A percentile compares a stretch with the other conserved stretches of the same genome.
Evolutionary conservation across 2,888 invertebrate genomes (phyloP).

Genomic region (Drosophila colorata): DNA sequence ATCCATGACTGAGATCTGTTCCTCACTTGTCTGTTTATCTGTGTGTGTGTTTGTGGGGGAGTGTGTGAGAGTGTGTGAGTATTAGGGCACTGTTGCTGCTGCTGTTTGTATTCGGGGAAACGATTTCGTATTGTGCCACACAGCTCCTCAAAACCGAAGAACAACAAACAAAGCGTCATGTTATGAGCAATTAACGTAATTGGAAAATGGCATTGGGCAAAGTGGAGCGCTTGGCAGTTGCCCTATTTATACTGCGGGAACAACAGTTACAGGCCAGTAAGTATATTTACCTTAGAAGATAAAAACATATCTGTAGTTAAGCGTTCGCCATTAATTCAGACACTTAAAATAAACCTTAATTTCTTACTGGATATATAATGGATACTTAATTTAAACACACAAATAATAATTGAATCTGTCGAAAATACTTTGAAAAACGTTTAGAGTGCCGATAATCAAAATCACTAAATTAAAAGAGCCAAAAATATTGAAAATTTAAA

Average conservation of each 20-base stretch:
- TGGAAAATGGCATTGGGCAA: constrained; percentile 64
- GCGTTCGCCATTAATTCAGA: not conserved
- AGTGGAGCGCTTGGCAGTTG: constrained; percentile 38
- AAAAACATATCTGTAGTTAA: not conserved
- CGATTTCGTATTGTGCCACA: constrained; percentile 68
- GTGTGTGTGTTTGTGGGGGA: constrained; percentile 22
- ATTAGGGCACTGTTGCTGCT: constrained; percentile 31
- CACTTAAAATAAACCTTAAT: not conserved
- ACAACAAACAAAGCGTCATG: constrained; percentile 68
- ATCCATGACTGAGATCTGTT: constrained; percentile 50
- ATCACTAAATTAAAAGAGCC: no score
- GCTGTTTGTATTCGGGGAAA: constrained; percentile 62
- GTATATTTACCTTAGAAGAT: not conserved
- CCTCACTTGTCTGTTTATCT: constrained; percentile 26
- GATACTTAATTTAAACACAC: not conserved
- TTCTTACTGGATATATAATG: not conserved
- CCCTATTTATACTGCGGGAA: constrained; percentile 28
- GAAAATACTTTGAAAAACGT: not conserved
- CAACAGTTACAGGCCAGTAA: not conserved
- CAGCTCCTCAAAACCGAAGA: constrained; percentile 49
- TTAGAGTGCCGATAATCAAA: no score
- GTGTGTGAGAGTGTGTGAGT: constrained; percentile 13
- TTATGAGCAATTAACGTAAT: constrained; percentile 78
- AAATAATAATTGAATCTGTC: no score
- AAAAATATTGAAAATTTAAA: no score